Evolutionary conservation across 2,888 invertebrate species (phyloP), one percentile per base, ranked within the genome.

Genomic region (Drosophila testacea): DNA sequence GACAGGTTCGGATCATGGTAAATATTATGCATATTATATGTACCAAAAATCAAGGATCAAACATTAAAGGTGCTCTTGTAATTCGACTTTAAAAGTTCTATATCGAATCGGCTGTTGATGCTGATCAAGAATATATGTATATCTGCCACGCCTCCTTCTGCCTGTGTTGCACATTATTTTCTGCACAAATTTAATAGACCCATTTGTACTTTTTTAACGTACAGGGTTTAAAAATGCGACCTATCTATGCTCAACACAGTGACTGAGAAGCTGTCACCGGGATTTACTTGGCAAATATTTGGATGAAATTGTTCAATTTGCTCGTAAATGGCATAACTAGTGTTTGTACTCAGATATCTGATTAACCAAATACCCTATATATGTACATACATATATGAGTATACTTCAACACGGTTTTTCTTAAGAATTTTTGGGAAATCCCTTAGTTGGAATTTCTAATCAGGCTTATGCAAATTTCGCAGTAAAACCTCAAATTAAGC

Each of bases 221-320:
- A 16, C 16, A 16, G 16, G 16, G 16, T 16, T 1, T 16, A 16
- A 16, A 16, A 16, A 16, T 16, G 16, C 16, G 16, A 16, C 16
- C 16, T 16, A 16, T 16, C 16, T 16, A 16, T 16, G 16, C 16
- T 16, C 16, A 16, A 16, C 56, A 66, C 28, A 64, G 51, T 36
- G 48, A 13, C 57, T 57, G 54, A 34, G 27, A 52, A 50, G 54
- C 59, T 73, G 76, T 60, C 76, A 73, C 38, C 57, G 51, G 50
- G 32, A 59, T 51, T 65, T 47, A 10, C 30, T 71, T 39, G 41
- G 54, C 28, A 54, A 57, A 54, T 54, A 48, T 74, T 56, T 38
- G 44, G 62, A 57, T 70, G 60, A 56, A 64, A 64, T 64, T 71
- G 46, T 41, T 71, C 34, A 57, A 75, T 72, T 72, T 56, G 32